These are phyloP conservation scores for Rhagonycha lutea DNA, from an alignment of 2,888 invertebrate genomes.

Conservation along the genomic window DNA sequence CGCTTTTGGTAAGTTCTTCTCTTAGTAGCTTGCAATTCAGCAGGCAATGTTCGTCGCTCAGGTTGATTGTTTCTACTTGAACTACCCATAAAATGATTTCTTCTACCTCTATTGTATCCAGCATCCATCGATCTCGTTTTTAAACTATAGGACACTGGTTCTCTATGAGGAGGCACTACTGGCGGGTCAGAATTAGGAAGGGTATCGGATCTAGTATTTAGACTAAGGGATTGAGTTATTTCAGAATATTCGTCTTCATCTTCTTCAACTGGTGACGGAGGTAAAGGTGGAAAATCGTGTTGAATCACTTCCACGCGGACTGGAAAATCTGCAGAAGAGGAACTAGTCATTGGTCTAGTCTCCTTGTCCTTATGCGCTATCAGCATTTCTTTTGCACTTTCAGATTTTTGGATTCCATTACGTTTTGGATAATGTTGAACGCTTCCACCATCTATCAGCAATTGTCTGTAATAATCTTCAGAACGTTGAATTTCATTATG, in stretches of 20 bases:
- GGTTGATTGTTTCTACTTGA: slow-evolving; percentile 64
- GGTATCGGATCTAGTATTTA: slow-evolving; percentile 60
- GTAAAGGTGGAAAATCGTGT: slow-evolving; percentile 76
- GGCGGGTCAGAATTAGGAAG: slow-evolving; percentile 66
- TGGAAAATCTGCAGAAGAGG: slow-evolving; percentile 62
- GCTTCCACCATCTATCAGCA: slow-evolving; percentile 56
- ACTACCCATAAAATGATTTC: slow-evolving; percentile 53
- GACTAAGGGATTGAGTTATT: slow-evolving; percentile 60
- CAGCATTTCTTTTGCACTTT: slow-evolving; percentile 74
- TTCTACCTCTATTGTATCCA: slow-evolving; percentile 62
- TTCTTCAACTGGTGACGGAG: slow-evolving; percentile 83
- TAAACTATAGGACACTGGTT: slow-evolving; percentile 67
- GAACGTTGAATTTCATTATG: slow-evolving; percentile 63
- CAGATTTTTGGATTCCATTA: slow-evolving; percentile 74
- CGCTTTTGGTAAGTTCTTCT: slow-evolving; percentile 52
- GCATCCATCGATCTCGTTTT: slow-evolving; percentile 88
- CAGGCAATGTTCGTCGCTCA: slow-evolving; percentile 74
- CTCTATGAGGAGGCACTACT: slow-evolving; percentile 74
- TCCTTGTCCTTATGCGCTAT: slow-evolving; percentile 57
- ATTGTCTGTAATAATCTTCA: slow-evolving; percentile 51
- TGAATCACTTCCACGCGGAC: slow-evolving; percentile 69
- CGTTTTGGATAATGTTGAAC: slow-evolving; percentile 53
- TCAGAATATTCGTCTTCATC: slow-evolving; percentile 77
- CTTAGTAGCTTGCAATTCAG: slow-evolving; percentile 63
- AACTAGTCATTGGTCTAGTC: slow-evolving; percentile 45